Evolutionary conservation across 92 coral and sea anemone genomes (phyloP).

Genomic region (Actinernus sp.): DNA sequence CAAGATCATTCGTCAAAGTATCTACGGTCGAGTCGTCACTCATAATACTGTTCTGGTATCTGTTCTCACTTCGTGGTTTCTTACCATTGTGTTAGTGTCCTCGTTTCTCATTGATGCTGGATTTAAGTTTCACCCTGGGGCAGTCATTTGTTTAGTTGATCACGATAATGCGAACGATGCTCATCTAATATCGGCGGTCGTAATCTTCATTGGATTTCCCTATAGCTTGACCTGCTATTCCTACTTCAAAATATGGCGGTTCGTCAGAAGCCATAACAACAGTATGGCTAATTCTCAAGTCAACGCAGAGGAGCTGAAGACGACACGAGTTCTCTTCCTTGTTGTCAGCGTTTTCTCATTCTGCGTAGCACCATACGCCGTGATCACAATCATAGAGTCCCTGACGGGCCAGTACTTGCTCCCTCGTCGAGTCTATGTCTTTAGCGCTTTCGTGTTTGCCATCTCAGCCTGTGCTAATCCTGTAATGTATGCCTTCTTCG

Average conservation of each 20-base stretch:
- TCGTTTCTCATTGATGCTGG: conserved; percentile 4
- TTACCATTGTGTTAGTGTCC: conserved; percentile 11
- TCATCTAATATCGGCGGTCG: not conserved
- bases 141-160: conserved; percentile 21
- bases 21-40: conserved; percentile 16
- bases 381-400: conserved; percentile 11
- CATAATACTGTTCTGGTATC: conserved; percentile 13
- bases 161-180: conserved; percentile 4
- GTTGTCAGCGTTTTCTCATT: conserved; percentile 24
- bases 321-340: conserved; percentile 25
- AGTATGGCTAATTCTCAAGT: conserved; percentile 19
- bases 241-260: conserved; percentile 44
- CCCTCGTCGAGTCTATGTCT: conserved; percentile 38
- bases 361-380: conserved; percentile 32
- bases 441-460: conserved; percentile 14
- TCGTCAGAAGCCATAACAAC: conserved; percentile 10
- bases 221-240: conserved; percentile 28
- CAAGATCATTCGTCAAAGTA: conserved; percentile 24
- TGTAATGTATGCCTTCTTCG: conserved; percentile 26
- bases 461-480: conserved; percentile 29
- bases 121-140: conserved; percentile 34
- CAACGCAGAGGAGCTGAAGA: no score
- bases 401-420: conserved; percentile 5
- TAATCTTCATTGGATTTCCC: conserved; percentile 3
- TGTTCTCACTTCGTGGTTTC: conserved; percentile 5